Evolutionary conservation across 1,140 invertebrate species (phyloP).

Genomic region (Meteorus sp.): DNA sequence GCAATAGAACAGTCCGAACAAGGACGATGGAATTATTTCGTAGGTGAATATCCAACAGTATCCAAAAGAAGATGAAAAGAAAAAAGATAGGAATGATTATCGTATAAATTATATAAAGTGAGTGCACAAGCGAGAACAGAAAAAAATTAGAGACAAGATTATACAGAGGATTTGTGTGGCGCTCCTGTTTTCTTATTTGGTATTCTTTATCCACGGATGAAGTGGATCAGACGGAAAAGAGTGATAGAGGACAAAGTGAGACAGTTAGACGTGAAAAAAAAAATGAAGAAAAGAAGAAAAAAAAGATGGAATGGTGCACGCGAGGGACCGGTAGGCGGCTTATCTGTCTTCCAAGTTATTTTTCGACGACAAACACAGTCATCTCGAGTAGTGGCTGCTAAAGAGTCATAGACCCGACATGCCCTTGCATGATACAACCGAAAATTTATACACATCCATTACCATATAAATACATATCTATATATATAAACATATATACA

Average conservation of each 20-base stretch:
- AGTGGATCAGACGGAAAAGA: too few species aligned
- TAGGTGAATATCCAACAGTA: too few species aligned
- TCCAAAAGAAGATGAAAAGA: too few species aligned
- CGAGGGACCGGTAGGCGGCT: conserved; percentile 1
- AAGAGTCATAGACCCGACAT: not conserved
- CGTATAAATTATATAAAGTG: too few species aligned
- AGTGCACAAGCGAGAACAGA: not conserved
- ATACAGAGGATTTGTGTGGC: not conserved
- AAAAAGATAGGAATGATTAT: too few species aligned
- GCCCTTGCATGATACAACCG: too few species aligned
- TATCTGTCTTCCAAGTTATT: conserved; percentile 13
- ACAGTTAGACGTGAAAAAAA: not conserved
- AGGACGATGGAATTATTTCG: too few species aligned
- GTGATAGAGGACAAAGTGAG: not conserved
- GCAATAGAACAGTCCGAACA: too few species aligned
- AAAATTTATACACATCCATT: too few species aligned
- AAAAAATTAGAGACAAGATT: not conserved
- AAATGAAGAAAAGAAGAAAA: not conserved
- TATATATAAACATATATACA: too few species aligned
- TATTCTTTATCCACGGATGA: not conserved
- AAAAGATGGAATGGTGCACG: not conserved
- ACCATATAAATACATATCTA: too few species aligned
- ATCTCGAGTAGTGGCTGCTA: not conserved
- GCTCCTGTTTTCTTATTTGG: not conserved
- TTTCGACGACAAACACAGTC: conserved; percentile 17